These are phyloP conservation scores for Myanophis thanlyinensis DNA, from an alignment of 2,113 vertebrate species.

Conservation along the genomic window DNA sequence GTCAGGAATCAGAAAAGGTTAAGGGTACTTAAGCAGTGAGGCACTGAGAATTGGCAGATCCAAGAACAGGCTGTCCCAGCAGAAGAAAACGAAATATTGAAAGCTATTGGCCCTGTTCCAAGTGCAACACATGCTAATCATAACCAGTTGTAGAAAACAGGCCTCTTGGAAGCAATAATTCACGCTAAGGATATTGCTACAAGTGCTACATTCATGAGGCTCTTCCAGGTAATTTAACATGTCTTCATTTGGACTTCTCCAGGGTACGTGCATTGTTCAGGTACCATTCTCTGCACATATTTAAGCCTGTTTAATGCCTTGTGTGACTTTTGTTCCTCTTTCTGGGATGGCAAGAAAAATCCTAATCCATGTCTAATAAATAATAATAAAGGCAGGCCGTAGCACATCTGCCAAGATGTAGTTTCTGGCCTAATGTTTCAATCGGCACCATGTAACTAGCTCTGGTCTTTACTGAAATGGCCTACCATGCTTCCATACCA, in stretches of 20 bases:
- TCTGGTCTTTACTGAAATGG: not conserved
- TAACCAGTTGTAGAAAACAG: not conserved
- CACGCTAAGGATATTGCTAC: not conserved
- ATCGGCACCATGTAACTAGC: not conserved
- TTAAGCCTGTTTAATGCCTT: not conserved
- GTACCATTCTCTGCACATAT: not conserved
- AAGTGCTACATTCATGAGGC: not conserved
- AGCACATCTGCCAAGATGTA: not conserved
- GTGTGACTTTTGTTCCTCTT: not conserved
- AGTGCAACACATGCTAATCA: not conserved
- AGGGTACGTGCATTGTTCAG: not conserved
- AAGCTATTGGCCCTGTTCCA: not conserved
- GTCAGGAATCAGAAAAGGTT: not conserved
- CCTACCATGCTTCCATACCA: not conserved
- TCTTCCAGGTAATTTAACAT: not conserved
- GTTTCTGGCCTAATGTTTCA: not conserved
- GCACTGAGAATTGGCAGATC: not conserved
- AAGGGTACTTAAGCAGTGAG: not conserved
- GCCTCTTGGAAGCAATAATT: not conserved
- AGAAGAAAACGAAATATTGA: not conserved
- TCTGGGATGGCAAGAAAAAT: not conserved
- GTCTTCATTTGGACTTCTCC: not conserved
- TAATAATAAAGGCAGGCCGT: not conserved
- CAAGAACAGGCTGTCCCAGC: not conserved
- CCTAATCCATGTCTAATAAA: not conserved